Percentiles rank a stretch among this genome's conserved stretches.
These are phyloP conservation scores for Fratercula arctica DNA, from an alignment of 2,797 vertebrate species.

Conservation along the genomic window DNA sequence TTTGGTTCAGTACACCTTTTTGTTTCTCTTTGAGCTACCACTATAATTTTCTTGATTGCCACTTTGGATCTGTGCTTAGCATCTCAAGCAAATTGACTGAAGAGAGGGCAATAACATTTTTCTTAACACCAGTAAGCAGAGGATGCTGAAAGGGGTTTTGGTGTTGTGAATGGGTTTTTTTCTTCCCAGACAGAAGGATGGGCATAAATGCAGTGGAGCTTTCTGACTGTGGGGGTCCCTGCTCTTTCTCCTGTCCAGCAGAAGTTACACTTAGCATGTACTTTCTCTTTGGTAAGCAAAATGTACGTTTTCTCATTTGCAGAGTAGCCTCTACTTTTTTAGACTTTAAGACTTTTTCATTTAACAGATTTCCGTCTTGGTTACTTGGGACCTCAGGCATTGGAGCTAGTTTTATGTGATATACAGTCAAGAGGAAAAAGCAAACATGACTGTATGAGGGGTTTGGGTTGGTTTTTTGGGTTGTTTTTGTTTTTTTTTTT, in stretches of 20 bases:
- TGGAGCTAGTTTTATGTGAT: constrained; percentile 13
- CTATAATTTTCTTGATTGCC: neutral
- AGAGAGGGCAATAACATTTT: neutral
- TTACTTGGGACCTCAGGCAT: neutral
- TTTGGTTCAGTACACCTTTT: neutral
- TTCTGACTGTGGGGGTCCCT: neutral
- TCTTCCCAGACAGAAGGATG: neutral
- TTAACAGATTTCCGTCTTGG: neutral
- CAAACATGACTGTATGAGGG: neutral
- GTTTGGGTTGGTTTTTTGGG: neutral
- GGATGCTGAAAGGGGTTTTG: neutral
- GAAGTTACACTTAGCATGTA: neutral
- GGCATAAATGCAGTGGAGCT: neutral
- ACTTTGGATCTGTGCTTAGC: neutral
- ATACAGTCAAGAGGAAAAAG: neutral
- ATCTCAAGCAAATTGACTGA: neutral
- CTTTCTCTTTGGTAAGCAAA: neutral
- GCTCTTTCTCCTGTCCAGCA: neutral
- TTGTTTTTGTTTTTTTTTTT: neutral
- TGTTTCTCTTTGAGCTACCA: neutral
- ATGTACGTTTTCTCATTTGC: neutral
- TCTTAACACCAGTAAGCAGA: neutral
- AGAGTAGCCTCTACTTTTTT: neutral
- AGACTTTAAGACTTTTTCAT: neutral
- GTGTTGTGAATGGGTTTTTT: neutral